Base-by-base conservation (phyloP, 2,888 invertebrate genomes). In the Agelastica alni region DNA sequence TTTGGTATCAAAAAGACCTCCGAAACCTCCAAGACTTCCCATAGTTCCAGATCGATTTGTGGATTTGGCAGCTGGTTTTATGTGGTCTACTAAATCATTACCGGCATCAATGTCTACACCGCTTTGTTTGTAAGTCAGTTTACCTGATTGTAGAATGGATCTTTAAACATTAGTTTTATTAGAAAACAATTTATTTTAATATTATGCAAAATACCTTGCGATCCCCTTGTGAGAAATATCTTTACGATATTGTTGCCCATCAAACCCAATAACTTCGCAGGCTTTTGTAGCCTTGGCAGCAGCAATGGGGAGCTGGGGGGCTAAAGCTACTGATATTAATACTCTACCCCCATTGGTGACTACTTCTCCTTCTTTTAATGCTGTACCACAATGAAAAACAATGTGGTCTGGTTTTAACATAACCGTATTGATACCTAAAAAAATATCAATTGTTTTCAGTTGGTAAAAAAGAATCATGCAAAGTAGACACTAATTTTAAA, bases 21-120 rank as follows among this genome's bases (percentile, higher is more conserved):
- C 97, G 79, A 94, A 98, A 53, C 93, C 92, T 14, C 98, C 98
- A 49, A 97, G 81, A 2, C 86, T 81, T 0, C 93, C 93, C 36
- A 93, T 71, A 14, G 90, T 88, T 0, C 96, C 96, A 0, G 83
- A 75, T 2, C 94, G 79, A 62, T 85, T 83, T 0, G 96, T 96
- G 1, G 85, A 83, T 4, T 87, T 85, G 0, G 92, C 92, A 0
- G 89, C 75, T 0, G 91, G 89, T 75, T 94, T 94, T 52, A 99
- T 88, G 61, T 83, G 79, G 9, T 87, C 82, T 0, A 99, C 91
- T 2, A 99, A 78, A 20, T 85, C 84, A 65, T 97, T 93, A 0
- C 96, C 97, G 1, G 94, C 94, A 62, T 86, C 86, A 61, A 99
- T 97, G 74, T 96, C 93, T 1, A 99, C 98, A 0, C 98, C 98